Conservation (phyloP, 2,797 vertebrate species). For the Ambastaia sidthimunki region DNA sequence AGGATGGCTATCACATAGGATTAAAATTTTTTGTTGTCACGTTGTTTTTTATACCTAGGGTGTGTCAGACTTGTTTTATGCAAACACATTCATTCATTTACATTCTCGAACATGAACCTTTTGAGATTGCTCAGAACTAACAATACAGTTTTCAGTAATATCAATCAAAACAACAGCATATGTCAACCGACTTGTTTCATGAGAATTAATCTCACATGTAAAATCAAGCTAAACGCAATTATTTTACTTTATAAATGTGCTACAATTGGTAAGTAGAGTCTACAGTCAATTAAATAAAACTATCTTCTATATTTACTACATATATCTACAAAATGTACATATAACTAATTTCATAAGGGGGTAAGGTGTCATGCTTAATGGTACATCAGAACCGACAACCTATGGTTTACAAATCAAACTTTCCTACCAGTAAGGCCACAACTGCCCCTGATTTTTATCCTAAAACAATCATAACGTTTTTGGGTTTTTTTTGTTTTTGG, state of each 20-base stretch:
- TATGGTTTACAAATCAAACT: too few species aligned
- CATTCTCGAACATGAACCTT: background rate
- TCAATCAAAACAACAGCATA: background rate
- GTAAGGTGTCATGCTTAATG: too few species aligned
- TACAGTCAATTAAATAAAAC: background rate
- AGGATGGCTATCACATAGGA: background rate
- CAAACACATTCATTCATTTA: background rate
- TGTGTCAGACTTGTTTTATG: slow-evolving; percentile 14
- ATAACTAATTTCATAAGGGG: too few species aligned
- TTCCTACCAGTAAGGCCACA: too few species aligned
- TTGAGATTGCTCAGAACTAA: background rate
- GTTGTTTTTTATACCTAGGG: background rate
- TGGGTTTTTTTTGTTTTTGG: too few species aligned
- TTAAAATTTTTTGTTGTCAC: background rate
- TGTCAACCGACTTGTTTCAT: background rate
- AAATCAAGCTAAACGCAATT: background rate
- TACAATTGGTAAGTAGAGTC: background rate
- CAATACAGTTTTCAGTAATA: slow-evolving; percentile 1
- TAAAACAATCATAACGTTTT: too few species aligned
- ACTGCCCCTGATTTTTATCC: too few species aligned
- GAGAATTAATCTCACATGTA: background rate
- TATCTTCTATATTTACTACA: too few species aligned
- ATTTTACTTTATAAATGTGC: background rate
- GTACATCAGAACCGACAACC: too few species aligned
- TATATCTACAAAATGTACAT: too few species aligned